Percentiles rank a stretch among this genome's conserved stretches.
These are phyloP conservation scores for Lamprotornis superbus DNA, from an alignment of 2,113 vertebrate genomes.

Conservation along the genomic window DNA sequence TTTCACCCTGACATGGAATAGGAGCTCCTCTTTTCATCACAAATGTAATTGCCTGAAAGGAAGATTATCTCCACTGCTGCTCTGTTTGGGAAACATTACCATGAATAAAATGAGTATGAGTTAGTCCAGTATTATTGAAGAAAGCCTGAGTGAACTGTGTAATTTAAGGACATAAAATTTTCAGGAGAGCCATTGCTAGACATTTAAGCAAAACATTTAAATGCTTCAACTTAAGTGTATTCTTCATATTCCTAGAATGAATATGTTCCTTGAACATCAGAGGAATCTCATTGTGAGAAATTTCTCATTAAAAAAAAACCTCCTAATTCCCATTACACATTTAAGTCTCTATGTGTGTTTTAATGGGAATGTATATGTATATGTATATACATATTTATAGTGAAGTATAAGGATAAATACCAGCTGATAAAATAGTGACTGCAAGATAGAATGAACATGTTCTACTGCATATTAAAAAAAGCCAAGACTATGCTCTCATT, in stretches of 20 bases:
- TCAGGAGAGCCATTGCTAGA: background rate
- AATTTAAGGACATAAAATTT: constrained; percentile 12
- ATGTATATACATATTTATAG: background rate
- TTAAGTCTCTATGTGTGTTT: background rate
- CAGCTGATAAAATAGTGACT: background rate
- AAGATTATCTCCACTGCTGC: background rate
- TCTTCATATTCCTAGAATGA: background rate
- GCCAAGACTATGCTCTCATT: background rate
- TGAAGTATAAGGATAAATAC: background rate
- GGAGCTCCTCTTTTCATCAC: background rate
- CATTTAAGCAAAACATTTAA: constrained; percentile 23
- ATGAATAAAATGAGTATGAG: background rate
- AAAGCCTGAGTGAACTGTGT: background rate
- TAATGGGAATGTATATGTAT: background rate
- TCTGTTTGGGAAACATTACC: constrained; percentile 14
- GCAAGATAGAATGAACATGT: background rate
- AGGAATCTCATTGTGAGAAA: background rate
- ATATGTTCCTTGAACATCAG: background rate
- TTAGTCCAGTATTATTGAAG: background rate
- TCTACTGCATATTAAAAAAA: background rate
- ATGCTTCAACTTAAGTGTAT: background rate
- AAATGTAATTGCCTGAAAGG: background rate
- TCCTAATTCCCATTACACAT: background rate
- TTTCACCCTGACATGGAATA: background rate
- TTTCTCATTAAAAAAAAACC: background rate